phyloP scores from a whole-genome alignment of 2,797 vertebrate species.

The Pachyuromys duprasi region DNA sequence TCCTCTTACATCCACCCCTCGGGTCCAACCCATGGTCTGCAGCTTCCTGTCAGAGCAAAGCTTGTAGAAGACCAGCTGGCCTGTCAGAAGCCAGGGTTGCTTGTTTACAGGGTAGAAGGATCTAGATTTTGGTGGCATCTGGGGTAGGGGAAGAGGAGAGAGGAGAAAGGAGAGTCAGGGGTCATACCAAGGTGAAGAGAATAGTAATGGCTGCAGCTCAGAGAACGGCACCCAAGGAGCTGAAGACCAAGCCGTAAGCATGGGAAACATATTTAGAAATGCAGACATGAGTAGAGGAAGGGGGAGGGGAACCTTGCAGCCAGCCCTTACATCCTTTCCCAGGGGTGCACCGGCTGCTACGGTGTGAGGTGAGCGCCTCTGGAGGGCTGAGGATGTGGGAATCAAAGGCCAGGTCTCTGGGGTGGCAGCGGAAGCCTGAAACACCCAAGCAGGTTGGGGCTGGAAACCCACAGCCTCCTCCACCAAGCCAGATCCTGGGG shows the following conservation, averaged over 20 bases:
- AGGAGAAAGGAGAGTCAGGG: not conserved
- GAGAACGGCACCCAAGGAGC: not conserved
- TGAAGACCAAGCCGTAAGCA: not conserved
- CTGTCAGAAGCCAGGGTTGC: not conserved
- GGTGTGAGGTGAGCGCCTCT: not conserved
- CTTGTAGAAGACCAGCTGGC: not conserved
- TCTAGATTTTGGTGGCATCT: not conserved
- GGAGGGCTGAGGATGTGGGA: constrained; percentile 70
- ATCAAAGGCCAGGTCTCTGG: constrained; percentile 69
- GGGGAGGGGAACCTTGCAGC: not conserved
- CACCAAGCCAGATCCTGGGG: not conserved
- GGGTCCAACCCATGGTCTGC: not conserved
- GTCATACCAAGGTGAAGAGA: not conserved
- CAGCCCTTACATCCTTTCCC: not conserved
- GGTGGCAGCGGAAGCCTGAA: constrained; percentile 66
- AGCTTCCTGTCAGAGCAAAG: not conserved
- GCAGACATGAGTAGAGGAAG: not conserved
- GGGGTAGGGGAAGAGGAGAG: not conserved
- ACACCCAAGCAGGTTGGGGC: constrained; percentile 48
- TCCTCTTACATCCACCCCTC: not conserved
- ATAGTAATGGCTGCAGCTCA: not conserved
- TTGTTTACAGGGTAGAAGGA: not conserved
- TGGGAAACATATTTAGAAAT: not conserved
- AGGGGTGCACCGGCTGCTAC: constrained; percentile 63
- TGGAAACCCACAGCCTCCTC: constrained; percentile 65